A percentile compares a stretch with the other conserved stretches of the same genome.
Conservation (phyloP, 2,888 invertebrate genomes). For the Blastobasis lacticolella region DNA sequence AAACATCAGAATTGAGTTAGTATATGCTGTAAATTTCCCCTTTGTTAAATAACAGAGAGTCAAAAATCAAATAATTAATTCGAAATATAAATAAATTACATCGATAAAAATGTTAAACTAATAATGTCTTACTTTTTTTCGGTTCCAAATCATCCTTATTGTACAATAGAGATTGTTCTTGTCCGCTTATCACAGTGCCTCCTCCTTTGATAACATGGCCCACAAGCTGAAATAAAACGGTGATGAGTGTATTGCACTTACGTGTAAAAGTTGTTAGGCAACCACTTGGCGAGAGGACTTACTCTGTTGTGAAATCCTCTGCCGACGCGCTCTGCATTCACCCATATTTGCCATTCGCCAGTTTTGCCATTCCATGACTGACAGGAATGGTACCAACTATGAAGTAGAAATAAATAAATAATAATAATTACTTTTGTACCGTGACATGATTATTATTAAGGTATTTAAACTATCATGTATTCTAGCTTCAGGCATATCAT, state of each 20-base stretch:
- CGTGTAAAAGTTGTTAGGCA: not conserved
- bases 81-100: not conserved
- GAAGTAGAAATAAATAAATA: not conserved
- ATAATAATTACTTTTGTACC: no score
- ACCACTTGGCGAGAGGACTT: slow-evolving; percentile 37
- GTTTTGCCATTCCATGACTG: slow-evolving; percentile 92
- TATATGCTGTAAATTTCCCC: no score
- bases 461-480: no score
- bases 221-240: slow-evolving; percentile 77
- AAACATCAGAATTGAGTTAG: no score
- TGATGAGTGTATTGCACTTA: not conserved
- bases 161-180: slow-evolving; percentile 74
- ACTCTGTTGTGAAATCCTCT: slow-evolving; percentile 91
- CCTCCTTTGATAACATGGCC: slow-evolving; percentile 84
- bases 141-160: slow-evolving; percentile 43
- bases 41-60: no score
- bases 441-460: no score
- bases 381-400: slow-evolving; percentile 89
- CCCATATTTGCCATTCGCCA: slow-evolving; percentile 93
- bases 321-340: slow-evolving; percentile 88
- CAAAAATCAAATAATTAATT: not conserved
- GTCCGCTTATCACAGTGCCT: slow-evolving; percentile 83
- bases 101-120: not conserved
- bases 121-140: slow-evolving; percentile 36
- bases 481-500: no score